phyloP scores from a whole-genome alignment of 1,140 invertebrate genomes.

The Drosophila serrata region DNA sequence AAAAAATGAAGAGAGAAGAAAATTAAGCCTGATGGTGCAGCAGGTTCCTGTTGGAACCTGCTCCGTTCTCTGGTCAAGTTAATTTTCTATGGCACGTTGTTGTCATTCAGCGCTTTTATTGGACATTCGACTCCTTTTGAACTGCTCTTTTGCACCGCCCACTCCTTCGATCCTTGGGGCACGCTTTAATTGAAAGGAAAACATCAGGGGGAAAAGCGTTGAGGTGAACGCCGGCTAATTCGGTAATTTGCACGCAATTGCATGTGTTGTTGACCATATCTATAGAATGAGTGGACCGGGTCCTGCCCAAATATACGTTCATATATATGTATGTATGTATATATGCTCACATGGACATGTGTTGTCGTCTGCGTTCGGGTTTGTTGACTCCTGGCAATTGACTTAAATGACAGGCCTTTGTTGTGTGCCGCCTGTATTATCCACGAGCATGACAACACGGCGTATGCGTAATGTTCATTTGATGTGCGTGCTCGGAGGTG shows the following conservation, averaged over 20 bases:
- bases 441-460: conserved; percentile 50
- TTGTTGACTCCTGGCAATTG: conserved; percentile 80
- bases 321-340: conserved; percentile 11
- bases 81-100: conserved; percentile 81
- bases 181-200: conserved; percentile 79
- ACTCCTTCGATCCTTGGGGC: not conserved
- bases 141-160: not conserved
- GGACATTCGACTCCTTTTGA: conserved; percentile 42
- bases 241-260: conserved; percentile 82
- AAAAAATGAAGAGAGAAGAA: conserved; percentile 43
- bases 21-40: conserved; percentile 21
- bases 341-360: conserved; percentile 32
- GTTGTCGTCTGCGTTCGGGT: conserved; percentile 42
- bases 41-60: conserved; percentile 29
- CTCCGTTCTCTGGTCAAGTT: conserved; percentile 60
- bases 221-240: conserved; percentile 77
- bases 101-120: conserved; percentile 78
- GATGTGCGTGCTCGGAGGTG: conserved; percentile 70
- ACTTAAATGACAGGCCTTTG: conserved; percentile 80
- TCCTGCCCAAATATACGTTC: conserved; percentile 12
- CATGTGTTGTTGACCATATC: conserved; percentile 82
- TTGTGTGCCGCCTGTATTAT: conserved; percentile 58
- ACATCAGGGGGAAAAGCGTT: conserved; percentile 69
- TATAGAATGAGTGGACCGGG: conserved; percentile 65
- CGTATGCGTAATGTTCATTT: conserved; percentile 82